Base-by-base conservation (phyloP, 2,888 invertebrate species). In the Lasioglossum calceatum region DNA sequence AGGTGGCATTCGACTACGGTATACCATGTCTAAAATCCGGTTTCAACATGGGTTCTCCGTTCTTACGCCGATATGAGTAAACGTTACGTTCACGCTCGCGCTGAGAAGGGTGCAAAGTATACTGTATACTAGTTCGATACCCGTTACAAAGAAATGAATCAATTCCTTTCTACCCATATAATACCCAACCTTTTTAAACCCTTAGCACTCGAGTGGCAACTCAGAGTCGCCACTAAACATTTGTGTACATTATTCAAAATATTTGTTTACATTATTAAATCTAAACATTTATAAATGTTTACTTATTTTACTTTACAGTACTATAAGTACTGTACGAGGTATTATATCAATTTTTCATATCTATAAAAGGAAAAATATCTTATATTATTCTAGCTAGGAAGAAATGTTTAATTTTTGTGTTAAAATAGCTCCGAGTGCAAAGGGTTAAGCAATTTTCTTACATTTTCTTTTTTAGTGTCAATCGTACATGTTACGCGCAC, bases 11-110 rank as follows among this genome's bases (percentile, higher is more conserved):
- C 42, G 71, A n/a, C 78, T 71, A 16, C 32, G 47, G 50, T 74
- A 19, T 64, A 44, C 42, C 39, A 27, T 32, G 32, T 36, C 72
- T 54, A 50, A 77, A 84, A 84, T 84, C 64, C 84, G 84, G 77
- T 84, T 84, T 84, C 42, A 12, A 27, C 50, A 84, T 14, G 61
- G 27, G 54, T 77, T 84, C 77, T 54, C 5, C 19, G n/a, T 67
- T 32, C 4, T 54, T 47, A 70, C n/a, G n/a, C 42, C 71, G n/a
- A 42, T 42, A 36, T 39, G 70, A 70, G 36, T 36, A 39, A 44
- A 70, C 12, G 19, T 39, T 70, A 39, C 23, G 70, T 12, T 70
- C 39, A 7, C 67, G 27, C 12, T 32, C 5, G 32, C 64, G 32
- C 64, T 32, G 32, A 19, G 8, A 19, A 32, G 32, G 64, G 32